Conservation (phyloP, 2,888 invertebrate species). For the Herminia tarsipennalis region DNA sequence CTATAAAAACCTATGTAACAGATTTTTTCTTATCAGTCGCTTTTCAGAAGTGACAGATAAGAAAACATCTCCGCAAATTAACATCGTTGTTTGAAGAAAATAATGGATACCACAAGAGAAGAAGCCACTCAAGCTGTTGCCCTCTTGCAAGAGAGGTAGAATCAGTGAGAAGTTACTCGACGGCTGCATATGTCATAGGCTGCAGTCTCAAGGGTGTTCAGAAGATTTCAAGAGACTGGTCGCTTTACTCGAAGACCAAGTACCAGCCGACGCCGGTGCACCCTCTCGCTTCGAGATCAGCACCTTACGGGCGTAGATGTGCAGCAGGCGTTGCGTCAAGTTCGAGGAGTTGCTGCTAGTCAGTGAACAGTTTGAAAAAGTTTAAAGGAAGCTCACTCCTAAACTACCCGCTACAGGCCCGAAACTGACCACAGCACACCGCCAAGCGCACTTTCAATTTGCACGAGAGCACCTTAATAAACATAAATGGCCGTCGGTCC, state of each 20-base stretch:
- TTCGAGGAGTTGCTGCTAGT: constrained; percentile 3
- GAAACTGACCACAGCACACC: constrained; percentile 21
- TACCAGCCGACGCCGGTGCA: constrained; percentile 17
- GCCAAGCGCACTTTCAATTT: constrained; percentile 6
- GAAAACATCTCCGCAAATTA: background rate
- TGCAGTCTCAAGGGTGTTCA: constrained; percentile 22
- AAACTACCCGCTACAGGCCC: constrained; percentile 29
- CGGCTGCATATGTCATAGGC: constrained; percentile 25
- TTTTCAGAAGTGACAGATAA: too few species aligned
- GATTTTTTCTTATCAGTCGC: too few species aligned
- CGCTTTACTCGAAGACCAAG: constrained; percentile 16
- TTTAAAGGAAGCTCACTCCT: constrained; percentile 29
- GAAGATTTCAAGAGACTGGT: constrained; percentile 27
- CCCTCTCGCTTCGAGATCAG: constrained; percentile 29
- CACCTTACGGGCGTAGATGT: constrained; percentile 26
- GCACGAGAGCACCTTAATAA: background rate
- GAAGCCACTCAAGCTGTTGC: constrained; percentile 22
- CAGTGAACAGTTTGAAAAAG: constrained; percentile 36
- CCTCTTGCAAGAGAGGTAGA: constrained; percentile 14
- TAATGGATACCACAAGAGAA: constrained; percentile 13
- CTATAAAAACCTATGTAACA: too few species aligned
- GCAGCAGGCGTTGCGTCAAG: background rate
- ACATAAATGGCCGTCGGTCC: constrained; percentile 2
- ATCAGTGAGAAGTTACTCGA: constrained; percentile 18
- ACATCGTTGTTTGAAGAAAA: background rate